These are phyloP conservation scores for Astyanax mexicanus DNA, from an alignment of 2,797 vertebrate genomes.

Conservation along the genomic window DNA sequence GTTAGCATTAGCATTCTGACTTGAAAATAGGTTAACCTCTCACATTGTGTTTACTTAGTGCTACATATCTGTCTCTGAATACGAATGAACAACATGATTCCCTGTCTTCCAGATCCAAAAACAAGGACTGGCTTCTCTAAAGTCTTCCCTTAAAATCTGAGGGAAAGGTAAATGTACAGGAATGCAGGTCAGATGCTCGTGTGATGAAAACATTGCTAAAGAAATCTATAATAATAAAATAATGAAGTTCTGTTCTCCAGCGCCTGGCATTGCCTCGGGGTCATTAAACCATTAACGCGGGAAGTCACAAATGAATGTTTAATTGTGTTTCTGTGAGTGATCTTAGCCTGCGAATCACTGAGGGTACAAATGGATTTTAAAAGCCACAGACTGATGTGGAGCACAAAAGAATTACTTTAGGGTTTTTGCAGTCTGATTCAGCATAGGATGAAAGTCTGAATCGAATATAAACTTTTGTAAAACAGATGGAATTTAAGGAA, in stretches of 20 bases:
- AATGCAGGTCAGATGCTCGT: slow-evolving; percentile 19
- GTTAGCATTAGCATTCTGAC: slow-evolving; percentile 22
- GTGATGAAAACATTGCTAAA: slow-evolving; percentile 11
- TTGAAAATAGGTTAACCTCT: slow-evolving; percentile 32
- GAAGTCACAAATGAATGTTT: slow-evolving; percentile 17
- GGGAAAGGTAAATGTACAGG: slow-evolving; percentile 9
- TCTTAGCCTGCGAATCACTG: slow-evolving; percentile 9
- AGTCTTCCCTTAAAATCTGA: background rate
- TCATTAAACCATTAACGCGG: background rate
- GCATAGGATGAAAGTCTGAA: background rate
- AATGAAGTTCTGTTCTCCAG: background rate
- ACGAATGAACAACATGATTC: background rate
- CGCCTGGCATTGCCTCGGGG: background rate
- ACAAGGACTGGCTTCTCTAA: background rate
- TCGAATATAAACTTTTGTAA: background rate
- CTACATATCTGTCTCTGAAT: background rate
- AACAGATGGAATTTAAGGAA: background rate
- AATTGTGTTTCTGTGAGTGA: slow-evolving; percentile 33
- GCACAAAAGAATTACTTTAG: background rate
- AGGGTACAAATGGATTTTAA: slow-evolving; percentile 15
- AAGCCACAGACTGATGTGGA: slow-evolving; percentile 8
- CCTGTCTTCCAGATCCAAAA: background rate
- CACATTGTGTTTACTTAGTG: background rate
- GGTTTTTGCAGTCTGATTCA: background rate
- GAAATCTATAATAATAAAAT: background rate